These are phyloP conservation scores for Mesochorus sp. DNA, from an alignment of 2,888 invertebrate genomes.

Conservation along the genomic window DNA sequence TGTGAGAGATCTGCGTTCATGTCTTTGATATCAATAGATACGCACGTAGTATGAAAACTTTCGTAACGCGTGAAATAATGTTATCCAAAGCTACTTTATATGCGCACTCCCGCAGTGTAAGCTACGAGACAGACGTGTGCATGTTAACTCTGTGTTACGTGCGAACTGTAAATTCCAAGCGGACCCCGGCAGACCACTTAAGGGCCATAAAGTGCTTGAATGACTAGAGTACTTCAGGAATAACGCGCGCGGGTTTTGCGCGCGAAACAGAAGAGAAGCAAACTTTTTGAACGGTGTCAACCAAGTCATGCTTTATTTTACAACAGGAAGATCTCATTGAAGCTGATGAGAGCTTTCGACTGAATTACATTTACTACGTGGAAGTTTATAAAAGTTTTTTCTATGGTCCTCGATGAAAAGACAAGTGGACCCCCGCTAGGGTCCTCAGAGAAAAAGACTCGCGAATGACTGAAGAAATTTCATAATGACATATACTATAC, in stretches of 20 bases:
- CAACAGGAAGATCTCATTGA: no score
- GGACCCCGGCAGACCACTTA: constrained; percentile 59
- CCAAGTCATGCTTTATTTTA: no score
- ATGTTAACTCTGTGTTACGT: constrained; percentile 19
- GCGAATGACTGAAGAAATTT: no score
- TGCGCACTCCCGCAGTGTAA: constrained; percentile 14
- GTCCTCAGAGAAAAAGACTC: no score
- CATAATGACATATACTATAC: no score
- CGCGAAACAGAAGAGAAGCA: constrained; percentile 35
- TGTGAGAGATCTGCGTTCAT: constrained; percentile 19
- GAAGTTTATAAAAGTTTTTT: not conserved
- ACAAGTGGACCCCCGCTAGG: no score
- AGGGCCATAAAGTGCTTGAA: constrained; percentile 60
- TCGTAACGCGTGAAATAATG: constrained; percentile 32
- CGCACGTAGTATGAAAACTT: constrained; percentile 24
- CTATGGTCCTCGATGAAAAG: not conserved
- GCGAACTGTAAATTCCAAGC: constrained; percentile 55
- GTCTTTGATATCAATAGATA: constrained; percentile 61
- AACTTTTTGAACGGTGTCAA: constrained; percentile 49
- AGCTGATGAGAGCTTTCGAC: constrained; percentile 33
- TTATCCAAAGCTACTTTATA: constrained; percentile 47
- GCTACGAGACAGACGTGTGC: constrained; percentile 12
- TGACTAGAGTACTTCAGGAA: constrained; percentile 54
- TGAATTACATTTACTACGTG: not conserved
- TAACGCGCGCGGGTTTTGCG: constrained; percentile 23